These are phyloP conservation scores for Drosophila atripex DNA, from an alignment of 2,888 invertebrate species.

Conservation along the genomic window DNA sequence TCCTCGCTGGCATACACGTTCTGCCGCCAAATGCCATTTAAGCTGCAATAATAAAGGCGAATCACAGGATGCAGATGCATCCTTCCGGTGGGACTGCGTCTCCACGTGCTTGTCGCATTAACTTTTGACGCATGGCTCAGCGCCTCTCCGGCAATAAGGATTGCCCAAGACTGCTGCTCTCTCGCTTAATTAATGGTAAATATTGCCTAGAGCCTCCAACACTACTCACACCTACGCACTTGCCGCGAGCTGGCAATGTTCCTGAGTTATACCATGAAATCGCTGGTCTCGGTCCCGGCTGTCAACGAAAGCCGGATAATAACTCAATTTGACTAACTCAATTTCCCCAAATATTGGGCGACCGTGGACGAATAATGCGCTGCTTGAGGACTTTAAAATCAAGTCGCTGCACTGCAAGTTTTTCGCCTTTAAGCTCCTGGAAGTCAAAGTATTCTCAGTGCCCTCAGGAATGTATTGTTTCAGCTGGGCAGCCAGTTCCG, in stretches of 20 bases:
- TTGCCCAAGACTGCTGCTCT: conserved; percentile 39
- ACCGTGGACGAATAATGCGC: conserved; percentile 16
- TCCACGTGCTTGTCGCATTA: conserved; percentile 29
- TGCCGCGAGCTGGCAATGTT: conserved; percentile 19
- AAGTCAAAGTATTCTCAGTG: background rate
- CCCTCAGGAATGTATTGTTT: conserved; percentile 33
- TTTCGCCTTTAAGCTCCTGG: conserved; percentile 12
- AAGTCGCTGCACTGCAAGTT: conserved; percentile 8
- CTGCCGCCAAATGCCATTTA: conserved; percentile 49
- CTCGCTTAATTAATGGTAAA: conserved; percentile 74
- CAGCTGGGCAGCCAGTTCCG: conserved; percentile 42
- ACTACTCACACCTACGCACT: conserved; percentile 3
- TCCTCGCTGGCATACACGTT: conserved; percentile 15
- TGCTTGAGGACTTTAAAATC: background rate
- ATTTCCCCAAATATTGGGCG: conserved; percentile 20
- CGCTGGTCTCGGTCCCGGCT: conserved; percentile 14
- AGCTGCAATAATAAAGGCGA: conserved; percentile 61
- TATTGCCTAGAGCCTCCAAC: conserved; percentile 39
- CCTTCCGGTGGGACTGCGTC: conserved; percentile 17
- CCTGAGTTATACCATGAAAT: conserved; percentile 20
- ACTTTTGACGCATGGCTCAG: conserved; percentile 46
- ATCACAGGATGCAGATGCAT: conserved; percentile 37
- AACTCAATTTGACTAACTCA: conserved; percentile 32
- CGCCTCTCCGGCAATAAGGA: conserved; percentile 32
- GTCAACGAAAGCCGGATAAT: conserved; percentile 22